Evolutionary conservation across 2,113 vertebrate genomes (phyloP), one percentile per base, ranked within the genome.

Genomic region (Chionis minor): DNA sequence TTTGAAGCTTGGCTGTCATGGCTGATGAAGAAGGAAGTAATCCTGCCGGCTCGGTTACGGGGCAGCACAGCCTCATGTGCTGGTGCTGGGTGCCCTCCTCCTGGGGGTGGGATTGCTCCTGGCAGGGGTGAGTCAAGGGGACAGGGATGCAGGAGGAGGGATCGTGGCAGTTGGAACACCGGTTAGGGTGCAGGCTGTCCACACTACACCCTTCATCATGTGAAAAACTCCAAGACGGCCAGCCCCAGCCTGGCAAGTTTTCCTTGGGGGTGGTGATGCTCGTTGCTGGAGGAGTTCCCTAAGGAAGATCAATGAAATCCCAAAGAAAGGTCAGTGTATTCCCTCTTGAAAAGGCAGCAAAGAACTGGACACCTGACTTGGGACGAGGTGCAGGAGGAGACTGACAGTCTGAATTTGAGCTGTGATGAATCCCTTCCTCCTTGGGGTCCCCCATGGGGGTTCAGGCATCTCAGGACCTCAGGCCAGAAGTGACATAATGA

Each of bases 161-260:
- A 70, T 9, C 0, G 0, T 5, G 26, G 38, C 33, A 44, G 4
- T 21, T 0, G 1, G 62, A 62, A 82, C 49, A 10, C 12, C 0
- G 1, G 20, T 0, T 19, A 21, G n/a, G 44, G 17, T 0, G 0
- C 2, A 10, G 33, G 51, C 49, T 35, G 33, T 40, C 59, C 67
- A 14, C 10, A 2, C 28, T 1, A 1, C 32, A 23, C n/a, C 0
- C 42, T 78, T 44, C 1, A 4, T 30, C 79, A 6, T 47, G 52
- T 51, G 86, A 6, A 52, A 83, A 19, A 32, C 49, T 52, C 30
- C 35, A 19, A n/a, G 42, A 6, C 0, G 4, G 22, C 13, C 73
- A 54, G 22, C 24, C 32, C 20, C 0, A 5, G 45, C 15, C 52
- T 67, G 61, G 42, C 6, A 40, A 61, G n/a, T 49, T 47, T 92